Evolutionary conservation across 2,797 vertebrate genomes (phyloP).

Genomic region (Trematomus bernacchii): DNA sequence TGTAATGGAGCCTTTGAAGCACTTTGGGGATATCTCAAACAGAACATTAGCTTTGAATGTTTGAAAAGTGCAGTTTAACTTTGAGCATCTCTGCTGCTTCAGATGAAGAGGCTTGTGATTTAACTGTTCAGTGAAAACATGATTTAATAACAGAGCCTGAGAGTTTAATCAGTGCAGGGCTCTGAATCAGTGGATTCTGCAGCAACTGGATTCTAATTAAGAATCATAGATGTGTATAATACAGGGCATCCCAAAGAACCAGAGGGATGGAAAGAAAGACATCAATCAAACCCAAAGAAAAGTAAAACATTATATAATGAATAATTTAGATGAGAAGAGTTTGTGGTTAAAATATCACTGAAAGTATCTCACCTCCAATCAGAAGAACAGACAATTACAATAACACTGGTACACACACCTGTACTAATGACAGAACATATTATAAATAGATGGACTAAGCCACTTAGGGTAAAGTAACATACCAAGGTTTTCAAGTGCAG

Average conservation of each 20-base stretch:
- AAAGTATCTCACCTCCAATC: background rate
- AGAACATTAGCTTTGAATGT: background rate
- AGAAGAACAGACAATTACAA: background rate
- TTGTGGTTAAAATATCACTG: background rate
- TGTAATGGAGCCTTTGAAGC: slow-evolving; percentile 8
- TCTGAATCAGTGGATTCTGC: slow-evolving; percentile 30
- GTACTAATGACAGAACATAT: background rate
- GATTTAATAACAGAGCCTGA: slow-evolving; percentile 41
- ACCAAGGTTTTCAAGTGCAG: no score
- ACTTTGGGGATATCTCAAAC: slow-evolving; percentile 11
- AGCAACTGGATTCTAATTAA: slow-evolving; percentile 32
- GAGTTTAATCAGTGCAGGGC: slow-evolving; percentile 41
- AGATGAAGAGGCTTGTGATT: slow-evolving; percentile 7
- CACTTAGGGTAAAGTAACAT: background rate
- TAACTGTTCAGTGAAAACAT: slow-evolving; percentile 10
- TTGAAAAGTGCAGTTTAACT: slow-evolving; percentile 15
- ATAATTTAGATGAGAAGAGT: background rate
- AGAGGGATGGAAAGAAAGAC: background rate
- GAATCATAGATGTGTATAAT: background rate
- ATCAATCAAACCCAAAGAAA: background rate
- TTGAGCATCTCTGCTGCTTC: slow-evolving; percentile 17
- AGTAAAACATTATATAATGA: background rate
- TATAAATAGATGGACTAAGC: background rate
- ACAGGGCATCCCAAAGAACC: background rate
- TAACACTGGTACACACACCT: background rate